phyloP scores from a whole-genome alignment of 2,113 vertebrate genomes.

The Trematocara marginatum region DNA sequence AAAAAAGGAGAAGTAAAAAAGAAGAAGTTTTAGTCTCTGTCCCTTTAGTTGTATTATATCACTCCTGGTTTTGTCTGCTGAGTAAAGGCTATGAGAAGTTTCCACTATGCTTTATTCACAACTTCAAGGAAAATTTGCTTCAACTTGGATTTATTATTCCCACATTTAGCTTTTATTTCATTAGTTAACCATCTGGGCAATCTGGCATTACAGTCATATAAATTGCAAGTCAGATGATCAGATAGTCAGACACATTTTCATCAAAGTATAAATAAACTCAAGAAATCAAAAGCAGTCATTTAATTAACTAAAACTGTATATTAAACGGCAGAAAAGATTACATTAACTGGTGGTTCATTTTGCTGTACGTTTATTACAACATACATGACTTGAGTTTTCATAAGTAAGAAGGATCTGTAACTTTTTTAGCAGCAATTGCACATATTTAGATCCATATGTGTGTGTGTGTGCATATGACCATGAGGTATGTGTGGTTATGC shows the following conservation, averaged over 20 bases:
- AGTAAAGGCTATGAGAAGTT: neutral
- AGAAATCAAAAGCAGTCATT: neutral
- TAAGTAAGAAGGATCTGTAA: neutral
- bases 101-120: neutral
- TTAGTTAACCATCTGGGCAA: neutral
- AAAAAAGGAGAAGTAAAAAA: conserved; percentile 44
- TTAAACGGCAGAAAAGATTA: neutral
- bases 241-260: neutral
- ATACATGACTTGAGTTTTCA: neutral
- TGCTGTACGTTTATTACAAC: neutral
- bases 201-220: neutral
- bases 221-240: neutral
- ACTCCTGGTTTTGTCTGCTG: neutral
- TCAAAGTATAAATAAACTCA: neutral
- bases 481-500: neutral
- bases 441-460: neutral
- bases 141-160: neutral
- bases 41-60: conserved; percentile 4
- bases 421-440: neutral
- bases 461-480: neutral
- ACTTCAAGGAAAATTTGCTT: neutral
- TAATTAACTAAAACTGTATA: neutral
- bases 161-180: neutral
- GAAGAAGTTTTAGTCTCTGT: conserved; percentile 10
- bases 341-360: neutral